These are phyloP conservation scores for Lophochroa leadbeateri DNA, from an alignment of 2,113 vertebrate genomes.

Conservation along the genomic window DNA sequence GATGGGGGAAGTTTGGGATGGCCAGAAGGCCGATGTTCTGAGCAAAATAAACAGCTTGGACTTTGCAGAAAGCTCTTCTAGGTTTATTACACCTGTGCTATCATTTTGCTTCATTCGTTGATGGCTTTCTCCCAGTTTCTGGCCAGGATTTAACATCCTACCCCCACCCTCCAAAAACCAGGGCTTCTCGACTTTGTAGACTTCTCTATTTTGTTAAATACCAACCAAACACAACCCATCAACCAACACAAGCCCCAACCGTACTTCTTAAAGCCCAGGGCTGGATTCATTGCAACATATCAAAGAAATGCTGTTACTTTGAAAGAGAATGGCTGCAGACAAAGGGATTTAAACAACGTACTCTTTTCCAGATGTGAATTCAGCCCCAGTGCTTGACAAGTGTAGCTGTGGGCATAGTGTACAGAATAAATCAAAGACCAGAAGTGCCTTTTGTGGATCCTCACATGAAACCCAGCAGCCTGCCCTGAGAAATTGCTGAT, in stretches of 20 bases:
- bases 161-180: rapidly evolving
- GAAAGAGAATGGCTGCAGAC: not conserved
- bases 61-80: not conserved
- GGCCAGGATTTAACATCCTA: not conserved
- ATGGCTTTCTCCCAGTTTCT: not conserved
- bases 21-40: not conserved
- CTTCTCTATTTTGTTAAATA: not conserved
- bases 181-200: not conserved
- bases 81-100: not conserved
- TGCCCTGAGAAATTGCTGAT: not conserved
- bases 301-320: not conserved
- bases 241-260: not conserved
- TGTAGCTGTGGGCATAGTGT: not conserved
- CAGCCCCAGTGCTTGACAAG: not conserved
- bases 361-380: not conserved
- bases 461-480: not conserved
- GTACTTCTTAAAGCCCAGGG: not conserved
- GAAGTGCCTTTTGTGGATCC: not conserved
- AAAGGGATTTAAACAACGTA: not conserved
- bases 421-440: not conserved
- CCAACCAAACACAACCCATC: not conserved
- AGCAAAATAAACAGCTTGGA: not conserved
- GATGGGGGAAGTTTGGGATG: not conserved
- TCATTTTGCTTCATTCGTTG: not conserved
- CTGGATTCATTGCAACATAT: not conserved